A percentile compares a stretch with the other conserved stretches of the same genome.
Evolutionary conservation across 2,113 vertebrate species (phyloP).

Genomic region (Hippocampus comes): DNA sequence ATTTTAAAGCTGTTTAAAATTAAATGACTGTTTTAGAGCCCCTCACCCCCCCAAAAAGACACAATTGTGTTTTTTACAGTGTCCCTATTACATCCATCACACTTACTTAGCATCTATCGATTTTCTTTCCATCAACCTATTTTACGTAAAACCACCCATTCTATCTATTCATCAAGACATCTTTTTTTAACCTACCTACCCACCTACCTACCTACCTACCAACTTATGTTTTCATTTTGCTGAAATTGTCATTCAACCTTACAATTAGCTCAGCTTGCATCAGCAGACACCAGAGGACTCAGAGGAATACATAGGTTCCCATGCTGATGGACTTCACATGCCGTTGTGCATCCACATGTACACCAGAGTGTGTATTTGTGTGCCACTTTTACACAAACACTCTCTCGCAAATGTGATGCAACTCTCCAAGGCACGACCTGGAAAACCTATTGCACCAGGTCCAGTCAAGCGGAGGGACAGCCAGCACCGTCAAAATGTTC

Average conservation of each 20-base stretch:
- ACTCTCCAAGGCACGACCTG: conserved; percentile 64
- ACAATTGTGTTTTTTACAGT: too few relatives aligned
- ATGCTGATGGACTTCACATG: conserved; percentile 61
- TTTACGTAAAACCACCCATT: not conserved
- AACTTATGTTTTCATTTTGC: not conserved
- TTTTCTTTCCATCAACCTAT: not conserved
- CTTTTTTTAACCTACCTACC: not conserved
- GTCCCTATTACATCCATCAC: not conserved
- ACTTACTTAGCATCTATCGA: not conserved
- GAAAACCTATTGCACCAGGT: conserved; percentile 53
- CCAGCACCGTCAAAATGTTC: conserved; percentile 26
- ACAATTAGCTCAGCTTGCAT: conserved; percentile 75
- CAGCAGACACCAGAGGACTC: conserved; percentile 79
- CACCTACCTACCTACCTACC: not conserved
- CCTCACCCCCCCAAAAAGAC: too few relatives aligned
- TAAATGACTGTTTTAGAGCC: too few relatives aligned
- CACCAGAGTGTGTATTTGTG: conserved; percentile 53
- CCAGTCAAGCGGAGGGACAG: conserved; percentile 40
- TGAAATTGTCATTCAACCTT: conserved; percentile 38
- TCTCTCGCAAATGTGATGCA: conserved; percentile 72
- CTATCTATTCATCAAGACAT: not conserved
- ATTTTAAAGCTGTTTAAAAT: too few relatives aligned
- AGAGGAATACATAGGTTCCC: conserved; percentile 70
- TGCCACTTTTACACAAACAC: conserved; percentile 68
- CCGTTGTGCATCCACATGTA: conserved; percentile 49